Conservation (phyloP, 1,140 invertebrate species). For the Elymnias hypermnestra region DNA sequence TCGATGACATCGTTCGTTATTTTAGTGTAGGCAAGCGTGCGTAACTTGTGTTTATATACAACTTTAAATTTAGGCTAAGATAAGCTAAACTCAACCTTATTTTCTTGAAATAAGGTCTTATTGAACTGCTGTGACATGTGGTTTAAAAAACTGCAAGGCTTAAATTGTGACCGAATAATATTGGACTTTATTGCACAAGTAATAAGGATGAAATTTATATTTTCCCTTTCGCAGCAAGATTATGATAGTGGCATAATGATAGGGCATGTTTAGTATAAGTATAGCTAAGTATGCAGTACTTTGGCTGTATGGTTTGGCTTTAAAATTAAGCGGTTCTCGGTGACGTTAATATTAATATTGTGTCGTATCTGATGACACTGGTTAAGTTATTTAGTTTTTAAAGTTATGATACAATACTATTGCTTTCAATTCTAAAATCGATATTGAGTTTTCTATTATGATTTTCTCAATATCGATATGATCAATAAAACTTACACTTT, state of each 20-base stretch:
- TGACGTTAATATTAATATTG: background rate
- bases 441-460: too few relatives aligned
- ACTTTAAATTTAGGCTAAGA: slow-evolving; percentile 16
- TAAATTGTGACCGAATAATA: slow-evolving; percentile 18
- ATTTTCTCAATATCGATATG: too few relatives aligned
- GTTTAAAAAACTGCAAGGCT: slow-evolving; percentile 21
- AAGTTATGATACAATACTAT: too few relatives aligned
- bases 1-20: slow-evolving; percentile 63
- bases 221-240: background rate
- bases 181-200: slow-evolving; percentile 15
- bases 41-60: slow-evolving; percentile 30
- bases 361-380: background rate
- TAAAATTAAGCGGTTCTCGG: slow-evolving; percentile 13
- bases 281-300: slow-evolving; percentile 20
- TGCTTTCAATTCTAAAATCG: too few relatives aligned
- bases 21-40: slow-evolving; percentile 74
- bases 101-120: slow-evolving; percentile 9
- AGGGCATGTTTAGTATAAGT: slow-evolving; percentile 23
- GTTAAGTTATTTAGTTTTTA: background rate
- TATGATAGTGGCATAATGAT: slow-evolving; percentile 22
- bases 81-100: slow-evolving; percentile 27
- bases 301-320: slow-evolving; percentile 10
- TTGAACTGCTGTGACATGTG: slow-evolving; percentile 7
- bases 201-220: slow-evolving; percentile 12
- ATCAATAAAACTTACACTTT: too few relatives aligned